phyloP scores from a whole-genome alignment of 2,797 vertebrate species.

The Rhinella marina region DNA sequence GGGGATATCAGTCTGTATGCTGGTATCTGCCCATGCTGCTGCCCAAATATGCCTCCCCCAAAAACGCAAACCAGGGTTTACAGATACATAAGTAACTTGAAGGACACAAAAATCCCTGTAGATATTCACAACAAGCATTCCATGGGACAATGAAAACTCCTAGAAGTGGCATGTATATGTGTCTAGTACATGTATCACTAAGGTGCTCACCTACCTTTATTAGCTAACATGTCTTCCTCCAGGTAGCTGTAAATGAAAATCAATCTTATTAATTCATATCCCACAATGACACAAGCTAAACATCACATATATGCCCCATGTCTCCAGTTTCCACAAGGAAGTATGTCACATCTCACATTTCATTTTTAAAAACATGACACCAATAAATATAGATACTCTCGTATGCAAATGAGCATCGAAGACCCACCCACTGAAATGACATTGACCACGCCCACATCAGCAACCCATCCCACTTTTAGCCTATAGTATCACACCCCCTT shows the following conservation, averaged over 20 bases:
- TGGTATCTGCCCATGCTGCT: too few species aligned
- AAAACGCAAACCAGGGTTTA: too few species aligned
- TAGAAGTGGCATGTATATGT: too few species aligned
- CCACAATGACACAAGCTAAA: background rate
- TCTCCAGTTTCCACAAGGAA: too few species aligned
- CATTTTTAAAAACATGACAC: background rate
- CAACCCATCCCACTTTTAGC: background rate
- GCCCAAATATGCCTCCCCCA: too few species aligned
- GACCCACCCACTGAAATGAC: constrained; percentile 8
- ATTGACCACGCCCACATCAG: constrained; percentile 30
- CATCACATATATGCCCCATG: too few species aligned
- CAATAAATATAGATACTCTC: background rate
- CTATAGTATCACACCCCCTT: background rate
- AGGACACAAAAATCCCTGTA: too few species aligned
- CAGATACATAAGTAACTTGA: too few species aligned
- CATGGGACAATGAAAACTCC: background rate
- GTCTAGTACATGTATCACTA: background rate
- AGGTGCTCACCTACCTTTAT: constrained; percentile 44
- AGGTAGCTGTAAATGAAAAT: constrained; percentile 52
- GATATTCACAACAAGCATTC: too few species aligned
- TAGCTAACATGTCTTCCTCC: constrained; percentile 45
- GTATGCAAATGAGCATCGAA: background rate
- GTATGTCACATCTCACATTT: background rate
- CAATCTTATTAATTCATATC: constrained; percentile 16
- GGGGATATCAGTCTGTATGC: too few species aligned